Base-by-base conservation (phyloP, 2,113 vertebrate genomes). In the Hippocampus abdominalis region DNA sequence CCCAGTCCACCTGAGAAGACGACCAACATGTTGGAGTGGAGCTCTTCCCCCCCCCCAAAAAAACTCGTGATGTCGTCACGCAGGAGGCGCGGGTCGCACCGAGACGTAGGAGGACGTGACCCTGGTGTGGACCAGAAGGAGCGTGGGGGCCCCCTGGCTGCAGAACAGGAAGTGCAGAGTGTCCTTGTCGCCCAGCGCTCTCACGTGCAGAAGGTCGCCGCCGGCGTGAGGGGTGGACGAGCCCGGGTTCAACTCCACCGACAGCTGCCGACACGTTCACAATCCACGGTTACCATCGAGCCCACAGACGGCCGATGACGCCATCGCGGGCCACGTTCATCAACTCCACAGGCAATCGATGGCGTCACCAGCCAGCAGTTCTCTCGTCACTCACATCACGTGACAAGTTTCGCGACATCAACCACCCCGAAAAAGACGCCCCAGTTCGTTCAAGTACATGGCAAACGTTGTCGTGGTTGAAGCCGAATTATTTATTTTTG, bases 101-200 rank as follows among this genome's bases (percentile, higher is more conserved):
- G 25, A 6, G 18, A 97, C 79, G 4, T 16, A 0, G 1, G 96
- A 96, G 56, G 57, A 61, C 1, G 76, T 27, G 6, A 87, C 90
- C 70, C 75, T 66, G 0, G 94, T 94, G 84, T 94, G 94, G 44
- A 97, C 87, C 1, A 98, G 70, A 44, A 98, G 89, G 69, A 92
- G 91, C 0, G 95, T 66, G 0, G 94, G 97, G 1, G 92, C 93
- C 15, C 94, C 95, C 2, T 88, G 84, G 84, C 90, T 94, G 83
- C 92, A 91, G 86, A 96, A 93, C 9, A 98, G 40, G 63, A 91
- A 95, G 88, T 98, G 97, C 77, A 98, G 89, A 0, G 94, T 96
- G 88, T 96, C 95, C 0, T 75, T 65, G 16, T 48, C 23, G 0
- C 95, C 95, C 51, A 84, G 83, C 0, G 95, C 95, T 48, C 82